Percentiles rank a stretch among this genome's conserved stretches.
Evolutionary conservation across 1,140 invertebrate species (phyloP).

Genomic region (Drosophila athabasca): DNA sequence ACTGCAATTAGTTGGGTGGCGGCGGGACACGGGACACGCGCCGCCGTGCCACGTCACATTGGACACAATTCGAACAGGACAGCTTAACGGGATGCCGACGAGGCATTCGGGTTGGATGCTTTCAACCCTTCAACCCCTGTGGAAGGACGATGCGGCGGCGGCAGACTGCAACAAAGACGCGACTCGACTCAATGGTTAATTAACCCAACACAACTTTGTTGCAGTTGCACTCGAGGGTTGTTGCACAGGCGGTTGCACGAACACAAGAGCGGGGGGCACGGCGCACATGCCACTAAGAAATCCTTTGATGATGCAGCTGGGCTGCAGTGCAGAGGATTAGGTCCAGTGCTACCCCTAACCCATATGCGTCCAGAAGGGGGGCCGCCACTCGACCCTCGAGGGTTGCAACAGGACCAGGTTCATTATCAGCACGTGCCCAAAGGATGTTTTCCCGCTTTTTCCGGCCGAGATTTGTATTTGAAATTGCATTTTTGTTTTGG

Average conservation of each 20-base stretch:
- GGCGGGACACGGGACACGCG: constrained; percentile 36
- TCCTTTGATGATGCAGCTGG: constrained; percentile 72
- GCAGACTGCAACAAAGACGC: constrained; percentile 69
- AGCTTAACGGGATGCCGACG: constrained; percentile 52
- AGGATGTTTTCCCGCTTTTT: constrained; percentile 45
- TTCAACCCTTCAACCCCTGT: constrained; percentile 56
- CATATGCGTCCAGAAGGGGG: constrained; percentile 18
- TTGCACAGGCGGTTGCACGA: constrained; percentile 12
- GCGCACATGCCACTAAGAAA: constrained; percentile 16
- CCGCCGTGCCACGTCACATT: constrained; percentile 65
- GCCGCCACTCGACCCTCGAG: constrained; percentile 50
- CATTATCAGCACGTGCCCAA: constrained; percentile 76
- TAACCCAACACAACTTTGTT: constrained; percentile 56
- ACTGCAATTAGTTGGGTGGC: constrained; percentile 72
- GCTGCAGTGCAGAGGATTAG: constrained; percentile 64
- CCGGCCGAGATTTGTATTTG: constrained; percentile 64
- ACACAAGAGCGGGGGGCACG: background rate
- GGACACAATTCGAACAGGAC: constrained; percentile 65
- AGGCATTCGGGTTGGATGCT: background rate
- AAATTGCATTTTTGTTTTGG: constrained; percentile 72
- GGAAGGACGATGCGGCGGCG: background rate
- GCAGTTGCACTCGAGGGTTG: constrained; percentile 65
- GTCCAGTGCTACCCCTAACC: constrained; percentile 49
- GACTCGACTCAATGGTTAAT: constrained; percentile 60
- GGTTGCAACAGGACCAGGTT: constrained; percentile 61